Conservation (phyloP, 2,113 vertebrate genomes). For the Serinus canaria region DNA sequence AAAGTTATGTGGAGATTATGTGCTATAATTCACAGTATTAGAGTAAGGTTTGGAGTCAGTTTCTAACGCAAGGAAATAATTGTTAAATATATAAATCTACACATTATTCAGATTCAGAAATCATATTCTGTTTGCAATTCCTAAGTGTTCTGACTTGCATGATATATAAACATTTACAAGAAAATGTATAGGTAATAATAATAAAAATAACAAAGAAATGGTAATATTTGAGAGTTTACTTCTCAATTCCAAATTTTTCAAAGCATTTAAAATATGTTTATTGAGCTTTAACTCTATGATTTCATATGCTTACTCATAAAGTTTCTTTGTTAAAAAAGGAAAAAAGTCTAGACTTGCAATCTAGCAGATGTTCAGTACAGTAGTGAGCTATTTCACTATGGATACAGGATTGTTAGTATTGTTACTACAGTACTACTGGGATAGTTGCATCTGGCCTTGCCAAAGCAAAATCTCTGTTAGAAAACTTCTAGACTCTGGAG, state of each 20-base stretch:
- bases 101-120: not conserved
- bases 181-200: not conserved
- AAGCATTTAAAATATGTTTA: not conserved
- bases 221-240: not conserved
- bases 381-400: not conserved
- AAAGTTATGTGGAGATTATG: not conserved
- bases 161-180: not conserved
- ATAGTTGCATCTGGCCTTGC: not conserved
- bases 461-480: not conserved
- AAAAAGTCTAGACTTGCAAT: not conserved
- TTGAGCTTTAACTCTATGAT: not conserved
- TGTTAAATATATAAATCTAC: not conserved
- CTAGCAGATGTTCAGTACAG: not conserved
- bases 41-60: not conserved
- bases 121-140: not conserved
- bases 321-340: not conserved
- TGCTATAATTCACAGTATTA: not conserved
- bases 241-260: not conserved
- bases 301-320: not conserved
- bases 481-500: not conserved
- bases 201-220: not conserved
- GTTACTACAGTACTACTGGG: not conserved
- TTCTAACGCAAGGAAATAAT: not conserved
- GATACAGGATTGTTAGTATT: not conserved
- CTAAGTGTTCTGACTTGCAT: not conserved